phyloP scores from a whole-genome alignment of 64 coral and sea anemone species.

The Montipora foliosa region DNA sequence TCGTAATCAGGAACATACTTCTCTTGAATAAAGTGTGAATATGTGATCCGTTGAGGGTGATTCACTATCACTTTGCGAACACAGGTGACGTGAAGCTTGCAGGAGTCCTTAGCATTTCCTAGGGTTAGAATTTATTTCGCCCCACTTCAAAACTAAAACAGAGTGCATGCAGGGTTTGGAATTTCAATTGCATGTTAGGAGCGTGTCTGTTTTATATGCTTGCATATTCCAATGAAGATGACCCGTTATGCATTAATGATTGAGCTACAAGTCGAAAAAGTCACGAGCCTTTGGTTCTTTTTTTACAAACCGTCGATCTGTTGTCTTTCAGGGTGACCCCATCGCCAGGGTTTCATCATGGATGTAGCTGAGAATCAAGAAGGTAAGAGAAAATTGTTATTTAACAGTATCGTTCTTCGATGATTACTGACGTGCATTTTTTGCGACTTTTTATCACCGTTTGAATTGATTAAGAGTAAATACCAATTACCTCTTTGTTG shows the following conservation, averaged over 20 bases:
- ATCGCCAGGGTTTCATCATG: background rate
- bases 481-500: background rate
- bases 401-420: background rate
- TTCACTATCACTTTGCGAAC: background rate
- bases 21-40: background rate
- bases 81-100: background rate
- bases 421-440: background rate
- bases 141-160: background rate
- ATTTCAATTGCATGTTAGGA: background rate
- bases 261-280: background rate
- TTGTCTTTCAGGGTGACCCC: conserved; percentile 37
- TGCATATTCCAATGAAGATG: background rate
- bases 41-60: background rate
- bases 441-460: background rate
- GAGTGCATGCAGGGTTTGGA: conserved; percentile 27
- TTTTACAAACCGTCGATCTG: background rate
- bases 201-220: conserved; percentile 16
- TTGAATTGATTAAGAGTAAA: background rate
- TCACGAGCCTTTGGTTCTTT: background rate
- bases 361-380: conserved; percentile 38
- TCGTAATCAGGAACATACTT: background rate
- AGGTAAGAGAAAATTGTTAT: background rate
- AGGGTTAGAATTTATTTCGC: background rate
- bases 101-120: background rate
- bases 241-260: background rate